phyloP scores from a whole-genome alignment of 2,888 invertebrate genomes.

The Rhogogaster chlorosoma region DNA sequence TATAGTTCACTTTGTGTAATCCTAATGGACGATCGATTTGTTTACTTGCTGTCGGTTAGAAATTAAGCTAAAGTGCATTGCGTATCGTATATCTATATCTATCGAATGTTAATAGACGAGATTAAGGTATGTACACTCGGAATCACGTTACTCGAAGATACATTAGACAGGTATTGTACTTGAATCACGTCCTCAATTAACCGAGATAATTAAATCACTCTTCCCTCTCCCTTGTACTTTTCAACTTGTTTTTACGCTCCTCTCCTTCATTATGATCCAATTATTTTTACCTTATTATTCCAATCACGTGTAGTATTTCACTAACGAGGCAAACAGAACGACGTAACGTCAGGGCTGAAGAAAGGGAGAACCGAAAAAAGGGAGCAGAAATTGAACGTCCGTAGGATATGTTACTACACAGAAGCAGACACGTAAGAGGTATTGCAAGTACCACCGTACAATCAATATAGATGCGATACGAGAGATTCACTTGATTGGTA shows the following conservation, averaged over 20 bases:
- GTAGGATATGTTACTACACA: neutral
- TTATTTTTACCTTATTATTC: slow-evolving; percentile 37
- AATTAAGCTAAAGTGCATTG: slow-evolving; percentile 32
- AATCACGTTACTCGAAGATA: neutral
- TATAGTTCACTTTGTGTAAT: slow-evolving; percentile 8
- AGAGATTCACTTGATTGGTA: slow-evolving; percentile 30
- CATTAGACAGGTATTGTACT: neutral
- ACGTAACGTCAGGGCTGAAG: neutral
- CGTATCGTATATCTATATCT: slow-evolving; percentile 10
- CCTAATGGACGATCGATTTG: slow-evolving; percentile 39
- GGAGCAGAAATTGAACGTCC: slow-evolving; percentile 7
- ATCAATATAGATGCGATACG: slow-evolving; percentile 16
- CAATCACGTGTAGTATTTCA: slow-evolving; percentile 29
- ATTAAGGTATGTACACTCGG: slow-evolving; percentile 1
- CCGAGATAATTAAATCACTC: slow-evolving; percentile 12
- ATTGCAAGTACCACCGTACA: neutral
- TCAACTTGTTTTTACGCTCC: neutral
- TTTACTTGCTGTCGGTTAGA: slow-evolving; percentile 21
- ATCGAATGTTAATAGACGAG: slow-evolving; percentile 10
- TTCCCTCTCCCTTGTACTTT: slow-evolving; percentile 8
- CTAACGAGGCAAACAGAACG: slow-evolving; percentile 39
- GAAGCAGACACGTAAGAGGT: neutral
- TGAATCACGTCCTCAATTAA: slow-evolving; percentile 31
- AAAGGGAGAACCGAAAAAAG: neutral
- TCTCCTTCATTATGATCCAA: slow-evolving; percentile 1